These are phyloP conservation scores for Chalcis sispes DNA, from an alignment of 2,888 invertebrate species.

Conservation along the genomic window DNA sequence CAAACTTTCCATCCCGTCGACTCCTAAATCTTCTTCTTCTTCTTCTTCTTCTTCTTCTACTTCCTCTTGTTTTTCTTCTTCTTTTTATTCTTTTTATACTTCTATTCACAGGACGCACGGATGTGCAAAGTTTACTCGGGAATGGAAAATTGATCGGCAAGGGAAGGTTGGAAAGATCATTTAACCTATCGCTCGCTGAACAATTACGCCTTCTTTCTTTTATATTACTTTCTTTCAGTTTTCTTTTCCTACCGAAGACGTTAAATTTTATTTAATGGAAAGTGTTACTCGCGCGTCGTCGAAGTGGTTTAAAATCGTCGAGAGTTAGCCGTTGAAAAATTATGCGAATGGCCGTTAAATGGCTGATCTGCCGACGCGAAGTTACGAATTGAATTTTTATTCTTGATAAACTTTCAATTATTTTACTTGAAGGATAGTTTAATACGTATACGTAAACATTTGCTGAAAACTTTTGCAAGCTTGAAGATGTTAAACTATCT, in stretches of 20 bases:
- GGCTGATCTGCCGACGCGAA: too few species aligned
- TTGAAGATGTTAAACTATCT: too few species aligned
- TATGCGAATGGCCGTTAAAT: too few species aligned
- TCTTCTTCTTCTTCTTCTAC: background rate
- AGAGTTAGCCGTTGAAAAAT: too few species aligned
- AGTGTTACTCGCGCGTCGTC: background rate
- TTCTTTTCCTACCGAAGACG: background rate
- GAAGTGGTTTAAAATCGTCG: background rate
- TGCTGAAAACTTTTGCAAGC: too few species aligned
- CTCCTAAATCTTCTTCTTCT: conserved; percentile 32
- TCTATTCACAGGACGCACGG: too few species aligned
- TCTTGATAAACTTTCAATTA: too few species aligned
- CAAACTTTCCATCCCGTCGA: conserved; percentile 31
- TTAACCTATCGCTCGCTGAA: background rate
- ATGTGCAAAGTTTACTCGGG: conserved; percentile 6
- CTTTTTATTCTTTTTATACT: too few species aligned
- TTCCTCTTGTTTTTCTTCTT: too few species aligned
- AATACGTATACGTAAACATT: too few species aligned
- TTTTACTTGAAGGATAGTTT: too few species aligned
- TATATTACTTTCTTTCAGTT: background rate
- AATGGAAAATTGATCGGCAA: conserved; percentile 42
- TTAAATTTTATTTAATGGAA: conserved; percentile 27
- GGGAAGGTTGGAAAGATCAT: background rate
- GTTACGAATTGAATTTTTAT: too few species aligned
- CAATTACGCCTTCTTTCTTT: conserved; percentile 1